These are phyloP conservation scores for Marcusenius ussheri DNA, from an alignment of 2,113 vertebrate genomes.

Conservation along the genomic window DNA sequence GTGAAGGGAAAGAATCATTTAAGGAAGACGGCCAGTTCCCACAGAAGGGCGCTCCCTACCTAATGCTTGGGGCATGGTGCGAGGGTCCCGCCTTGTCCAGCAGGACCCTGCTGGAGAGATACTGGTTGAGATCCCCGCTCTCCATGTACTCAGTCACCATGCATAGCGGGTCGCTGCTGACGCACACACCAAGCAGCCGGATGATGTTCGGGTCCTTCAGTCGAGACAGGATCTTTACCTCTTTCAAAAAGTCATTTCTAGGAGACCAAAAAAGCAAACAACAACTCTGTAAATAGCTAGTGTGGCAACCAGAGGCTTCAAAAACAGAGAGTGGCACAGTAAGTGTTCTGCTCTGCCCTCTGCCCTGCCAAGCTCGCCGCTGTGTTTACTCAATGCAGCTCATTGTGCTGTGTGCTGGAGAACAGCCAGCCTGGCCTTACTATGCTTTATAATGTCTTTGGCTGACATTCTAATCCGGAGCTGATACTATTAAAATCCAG, in stretches of 20 bases:
- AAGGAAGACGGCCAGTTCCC: neutral
- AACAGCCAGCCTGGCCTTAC: neutral
- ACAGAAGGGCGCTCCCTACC: constrained; percentile 48
- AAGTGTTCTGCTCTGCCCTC: neutral
- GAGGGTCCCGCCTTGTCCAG: constrained; percentile 65
- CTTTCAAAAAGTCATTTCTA: constrained; percentile 85
- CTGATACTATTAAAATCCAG: neutral
- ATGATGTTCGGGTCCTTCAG: constrained; percentile 89
- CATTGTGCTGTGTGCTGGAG: neutral
- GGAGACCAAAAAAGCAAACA: neutral
- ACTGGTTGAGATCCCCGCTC: constrained; percentile 86
- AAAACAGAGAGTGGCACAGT: neutral
- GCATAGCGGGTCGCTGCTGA: constrained; percentile 79
- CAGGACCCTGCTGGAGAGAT: constrained; percentile 72
- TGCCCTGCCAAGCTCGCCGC: too few species aligned
- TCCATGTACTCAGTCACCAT: constrained; percentile 96
- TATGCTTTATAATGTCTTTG: neutral
- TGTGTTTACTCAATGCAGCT: neutral
- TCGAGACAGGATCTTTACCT: constrained; percentile 85
- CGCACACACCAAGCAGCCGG: constrained; percentile 81
- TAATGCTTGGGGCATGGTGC: constrained; percentile 67
- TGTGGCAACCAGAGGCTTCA: neutral
- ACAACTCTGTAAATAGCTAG: neutral
- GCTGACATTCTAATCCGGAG: constrained; percentile 2
- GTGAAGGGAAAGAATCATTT: neutral